A percentile compares a stretch with the other conserved stretches of the same genome.
Conservation (phyloP, 2,888 invertebrate genomes). For the Synanthedon formicaeformis region DNA sequence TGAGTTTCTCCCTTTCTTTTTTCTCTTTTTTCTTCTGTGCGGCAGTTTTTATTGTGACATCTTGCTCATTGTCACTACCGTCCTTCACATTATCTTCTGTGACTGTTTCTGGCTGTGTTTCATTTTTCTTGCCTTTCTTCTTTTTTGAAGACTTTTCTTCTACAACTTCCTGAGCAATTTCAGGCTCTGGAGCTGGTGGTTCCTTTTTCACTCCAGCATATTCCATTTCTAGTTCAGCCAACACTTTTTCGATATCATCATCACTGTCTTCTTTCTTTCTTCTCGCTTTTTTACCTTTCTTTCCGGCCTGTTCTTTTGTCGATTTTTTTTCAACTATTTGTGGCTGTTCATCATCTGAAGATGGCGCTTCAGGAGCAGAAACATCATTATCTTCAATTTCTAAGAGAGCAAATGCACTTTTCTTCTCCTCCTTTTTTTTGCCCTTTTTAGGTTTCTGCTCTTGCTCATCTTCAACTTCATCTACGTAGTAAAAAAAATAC, state of each 20-base stretch:
- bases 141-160: conserved; percentile 53
- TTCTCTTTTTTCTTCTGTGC: conserved; percentile 93
- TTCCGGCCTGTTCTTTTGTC: conserved; percentile 61
- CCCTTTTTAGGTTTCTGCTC: conserved; percentile 55
- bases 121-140: conserved; percentile 50
- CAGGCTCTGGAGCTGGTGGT: conserved; percentile 42
- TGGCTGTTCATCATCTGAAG: conserved; percentile 57
- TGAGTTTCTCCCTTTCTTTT: conserved; percentile 83
- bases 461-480: conserved; percentile 54
- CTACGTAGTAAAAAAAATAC: conserved; percentile 16
- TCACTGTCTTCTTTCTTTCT: conserved; percentile 82
- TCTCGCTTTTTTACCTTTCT: conserved; percentile 79
- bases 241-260: conserved; percentile 85
- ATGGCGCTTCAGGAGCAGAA: conserved; percentile 48
- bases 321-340: conserved; percentile 45
- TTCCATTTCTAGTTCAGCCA: conserved; percentile 86
- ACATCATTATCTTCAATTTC: conserved; percentile 75
- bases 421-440: conserved; percentile 58
- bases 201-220: conserved; percentile 76
- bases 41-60: conserved; percentile 79
- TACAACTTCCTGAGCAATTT: conserved; percentile 36
- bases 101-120: conserved; percentile 29
- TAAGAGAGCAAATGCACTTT: conserved; percentile 76
- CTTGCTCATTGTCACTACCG: conserved; percentile 67
- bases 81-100: conserved; percentile 47